Evolutionary conservation across 2,888 invertebrate genomes (phyloP).

Genomic region (Luffia ferchaultella): DNA sequence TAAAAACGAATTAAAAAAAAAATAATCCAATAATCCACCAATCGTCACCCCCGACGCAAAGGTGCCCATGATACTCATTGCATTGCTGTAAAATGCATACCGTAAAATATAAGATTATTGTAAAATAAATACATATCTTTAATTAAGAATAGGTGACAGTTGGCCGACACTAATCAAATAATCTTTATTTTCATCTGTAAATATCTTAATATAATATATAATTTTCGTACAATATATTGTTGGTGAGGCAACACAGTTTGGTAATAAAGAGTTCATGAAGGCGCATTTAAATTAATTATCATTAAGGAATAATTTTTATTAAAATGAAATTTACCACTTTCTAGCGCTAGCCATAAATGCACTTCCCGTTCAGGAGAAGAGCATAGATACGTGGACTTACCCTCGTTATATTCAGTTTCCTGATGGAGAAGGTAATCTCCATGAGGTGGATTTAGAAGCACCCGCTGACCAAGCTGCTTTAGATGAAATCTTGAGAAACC

Average conservation of each 20-base stretch:
- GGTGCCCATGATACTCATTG: too few species aligned
- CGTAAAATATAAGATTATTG: too few species aligned
- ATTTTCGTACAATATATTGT: background rate
- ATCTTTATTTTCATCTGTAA: background rate
- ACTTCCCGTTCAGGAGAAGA: background rate
- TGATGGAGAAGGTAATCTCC: conserved; percentile 35
- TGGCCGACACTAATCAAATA: background rate
- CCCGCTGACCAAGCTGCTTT: conserved; percentile 22
- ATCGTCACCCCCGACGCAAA: too few species aligned
- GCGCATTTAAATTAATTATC: background rate
- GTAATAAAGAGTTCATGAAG: background rate
- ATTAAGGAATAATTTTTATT: background rate
- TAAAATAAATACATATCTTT: too few species aligned
- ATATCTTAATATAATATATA: background rate
- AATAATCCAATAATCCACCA: too few species aligned
- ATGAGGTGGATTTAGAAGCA: conserved; percentile 36
- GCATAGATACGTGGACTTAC: background rate
- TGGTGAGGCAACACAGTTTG: background rate
- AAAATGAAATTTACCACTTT: background rate
- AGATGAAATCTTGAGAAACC: conserved; percentile 24
- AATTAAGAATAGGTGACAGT: too few species aligned
- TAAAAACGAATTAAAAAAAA: too few species aligned
- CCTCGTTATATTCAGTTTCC: conserved; percentile 22
- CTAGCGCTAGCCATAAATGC: conserved; percentile 2
- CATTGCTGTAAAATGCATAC: too few species aligned